A percentile compares a stretch with the other conserved stretches of the same genome.
phyloP scores from a whole-genome alignment of 2,888 invertebrate species.

The Mimumesa dahlbomi region DNA sequence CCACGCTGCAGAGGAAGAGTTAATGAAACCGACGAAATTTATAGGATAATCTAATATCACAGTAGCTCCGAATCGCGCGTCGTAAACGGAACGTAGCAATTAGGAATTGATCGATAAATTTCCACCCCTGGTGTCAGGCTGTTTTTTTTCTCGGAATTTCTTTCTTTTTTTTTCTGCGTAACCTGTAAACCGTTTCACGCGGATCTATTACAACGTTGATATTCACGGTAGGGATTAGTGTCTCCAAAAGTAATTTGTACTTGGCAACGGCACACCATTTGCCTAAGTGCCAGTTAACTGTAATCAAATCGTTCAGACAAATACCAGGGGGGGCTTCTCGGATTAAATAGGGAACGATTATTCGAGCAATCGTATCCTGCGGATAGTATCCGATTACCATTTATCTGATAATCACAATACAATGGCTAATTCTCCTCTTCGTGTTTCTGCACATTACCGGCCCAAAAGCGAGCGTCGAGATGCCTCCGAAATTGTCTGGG shows the following conservation, averaged over 20 bases:
- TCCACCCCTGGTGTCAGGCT: too few relatives aligned
- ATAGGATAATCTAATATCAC: too few relatives aligned
- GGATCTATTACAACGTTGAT: background rate
- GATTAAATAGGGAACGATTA: slow-evolving; percentile 53
- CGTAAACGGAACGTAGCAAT: too few relatives aligned
- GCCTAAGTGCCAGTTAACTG: slow-evolving; percentile 42
- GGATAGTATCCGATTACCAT: slow-evolving; percentile 48
- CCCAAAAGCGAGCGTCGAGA: slow-evolving; percentile 22
- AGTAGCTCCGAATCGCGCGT: too few relatives aligned
- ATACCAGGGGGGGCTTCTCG: slow-evolving; percentile 15
- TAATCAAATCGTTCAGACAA: slow-evolving; percentile 45
- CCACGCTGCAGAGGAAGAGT: too few relatives aligned
- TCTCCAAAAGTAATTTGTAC: slow-evolving; percentile 32
- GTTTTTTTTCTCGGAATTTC: too few relatives aligned
- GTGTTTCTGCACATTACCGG: slow-evolving; percentile 21
- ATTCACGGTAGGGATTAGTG: slow-evolving; percentile 3
- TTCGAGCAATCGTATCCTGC: slow-evolving; percentile 34
- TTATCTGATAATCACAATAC: slow-evolving; percentile 50
- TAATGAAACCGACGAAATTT: too few relatives aligned
- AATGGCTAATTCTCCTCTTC: slow-evolving; percentile 44
- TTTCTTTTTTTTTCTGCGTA: too few relatives aligned
- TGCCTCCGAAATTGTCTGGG: slow-evolving; percentile 44
- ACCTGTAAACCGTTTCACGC: too few relatives aligned
- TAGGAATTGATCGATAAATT: too few relatives aligned
- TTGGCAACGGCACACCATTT: slow-evolving; percentile 28